These are phyloP conservation scores for Aepyceros melampus DNA, from an alignment of 2,113 vertebrate genomes.

Conservation along the genomic window DNA sequence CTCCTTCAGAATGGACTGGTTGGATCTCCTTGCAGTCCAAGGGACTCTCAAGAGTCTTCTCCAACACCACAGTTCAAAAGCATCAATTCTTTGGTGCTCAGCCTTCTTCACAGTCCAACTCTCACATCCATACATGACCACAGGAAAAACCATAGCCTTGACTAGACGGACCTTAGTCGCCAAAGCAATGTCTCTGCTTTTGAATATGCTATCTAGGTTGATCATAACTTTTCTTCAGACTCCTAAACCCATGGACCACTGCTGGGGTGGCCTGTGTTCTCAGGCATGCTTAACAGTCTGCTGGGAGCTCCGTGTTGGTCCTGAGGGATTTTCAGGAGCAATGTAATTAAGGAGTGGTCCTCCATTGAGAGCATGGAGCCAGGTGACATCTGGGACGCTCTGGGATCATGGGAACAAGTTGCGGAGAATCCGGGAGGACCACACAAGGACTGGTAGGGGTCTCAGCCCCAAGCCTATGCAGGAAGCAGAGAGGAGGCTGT, in stretches of 20 bases:
- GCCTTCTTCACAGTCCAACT: too few relatives aligned
- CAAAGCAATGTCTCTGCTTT: too few relatives aligned
- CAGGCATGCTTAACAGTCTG: fast-evolving
- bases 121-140: too few relatives aligned
- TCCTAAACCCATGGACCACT: not conserved
- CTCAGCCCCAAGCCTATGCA: not conserved
- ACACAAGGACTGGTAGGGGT: not conserved
- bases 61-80: too few relatives aligned
- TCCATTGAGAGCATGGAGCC: not conserved
- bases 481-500: too few relatives aligned
- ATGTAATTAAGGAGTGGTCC: not conserved
- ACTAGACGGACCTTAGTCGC: too few relatives aligned
- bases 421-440: not conserved
- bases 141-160: too few relatives aligned
- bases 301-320: not conserved
- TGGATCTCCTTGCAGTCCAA: too few relatives aligned
- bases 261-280: not conserved
- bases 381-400: not conserved
- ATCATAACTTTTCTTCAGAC: not conserved
- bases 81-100: too few relatives aligned
- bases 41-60: too few relatives aligned
- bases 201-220: too few relatives aligned
- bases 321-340: not conserved
- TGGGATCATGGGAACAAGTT: not conserved
- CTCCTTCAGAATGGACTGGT: too few relatives aligned